phyloP scores from a whole-genome alignment of 2,797 vertebrate genomes.

The Falco biarmicus region DNA sequence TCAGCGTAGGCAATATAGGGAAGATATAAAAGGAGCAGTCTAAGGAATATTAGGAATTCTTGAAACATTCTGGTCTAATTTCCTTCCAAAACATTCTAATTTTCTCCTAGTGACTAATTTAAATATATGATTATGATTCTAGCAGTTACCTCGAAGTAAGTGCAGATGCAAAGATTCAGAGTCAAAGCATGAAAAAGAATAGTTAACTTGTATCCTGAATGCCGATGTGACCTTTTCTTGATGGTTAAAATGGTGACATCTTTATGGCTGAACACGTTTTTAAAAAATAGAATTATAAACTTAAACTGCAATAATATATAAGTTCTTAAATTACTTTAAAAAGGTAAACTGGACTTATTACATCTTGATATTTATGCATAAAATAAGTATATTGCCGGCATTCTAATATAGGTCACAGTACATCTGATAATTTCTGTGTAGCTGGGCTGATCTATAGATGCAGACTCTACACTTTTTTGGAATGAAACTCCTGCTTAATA shows the following conservation, averaged over 20 bases:
- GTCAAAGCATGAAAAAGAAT: constrained; percentile 63
- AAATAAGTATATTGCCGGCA: neutral
- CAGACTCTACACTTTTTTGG: neutral
- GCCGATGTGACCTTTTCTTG: constrained; percentile 55
- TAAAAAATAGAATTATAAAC: constrained; percentile 53
- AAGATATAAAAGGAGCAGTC: neutral
- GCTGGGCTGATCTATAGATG: neutral
- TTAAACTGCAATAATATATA: neutral
- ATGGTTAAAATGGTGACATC: constrained; percentile 58
- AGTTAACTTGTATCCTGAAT: constrained; percentile 54
- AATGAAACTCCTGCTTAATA: neutral
- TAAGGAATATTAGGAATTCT: neutral
- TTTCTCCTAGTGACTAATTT: constrained; percentile 49
- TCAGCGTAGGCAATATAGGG: neutral
- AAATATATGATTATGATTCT: constrained; percentile 62
- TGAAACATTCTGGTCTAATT: neutral
- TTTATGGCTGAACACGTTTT: constrained; percentile 55
- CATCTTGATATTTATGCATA: constrained; percentile 27
- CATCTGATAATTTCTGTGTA: neutral
- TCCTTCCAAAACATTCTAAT: constrained; percentile 45
- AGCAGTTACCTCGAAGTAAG: constrained; percentile 28
- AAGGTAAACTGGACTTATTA: constrained; percentile 36
- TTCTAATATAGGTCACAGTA: neutral
- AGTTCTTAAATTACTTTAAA: constrained; percentile 15
- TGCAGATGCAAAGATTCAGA: constrained; percentile 53